Conservation (phyloP, 2,797 vertebrate species). For the Toxotes lorentzi region DNA sequence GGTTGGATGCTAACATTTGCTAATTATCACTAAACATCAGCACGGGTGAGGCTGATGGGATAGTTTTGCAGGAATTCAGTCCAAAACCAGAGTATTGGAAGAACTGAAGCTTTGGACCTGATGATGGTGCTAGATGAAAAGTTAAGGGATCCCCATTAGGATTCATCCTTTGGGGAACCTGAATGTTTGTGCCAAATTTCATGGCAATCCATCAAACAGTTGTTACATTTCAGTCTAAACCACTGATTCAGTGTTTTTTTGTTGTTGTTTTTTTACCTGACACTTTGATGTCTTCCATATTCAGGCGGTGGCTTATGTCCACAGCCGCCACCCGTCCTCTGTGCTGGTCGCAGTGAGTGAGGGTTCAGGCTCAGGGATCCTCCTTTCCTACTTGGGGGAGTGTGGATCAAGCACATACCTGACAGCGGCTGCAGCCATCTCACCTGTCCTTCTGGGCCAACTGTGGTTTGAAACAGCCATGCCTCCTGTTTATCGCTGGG, state of each 20-base stretch:
- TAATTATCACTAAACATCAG: background rate
- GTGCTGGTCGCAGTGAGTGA: constrained; percentile 89
- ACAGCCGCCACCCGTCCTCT: constrained; percentile 84
- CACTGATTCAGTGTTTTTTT: background rate
- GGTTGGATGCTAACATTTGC: background rate
- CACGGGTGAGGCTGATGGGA: background rate
- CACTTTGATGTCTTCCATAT: background rate
- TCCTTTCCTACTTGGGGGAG: constrained; percentile 92
- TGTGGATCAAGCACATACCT: constrained; percentile 89
- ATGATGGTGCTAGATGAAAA: too few species aligned
- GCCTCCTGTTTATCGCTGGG: constrained; percentile 86
- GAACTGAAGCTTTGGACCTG: background rate
- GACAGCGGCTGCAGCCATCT: constrained; percentile 89
- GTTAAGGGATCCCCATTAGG: background rate
- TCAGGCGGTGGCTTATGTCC: constrained; percentile 85
- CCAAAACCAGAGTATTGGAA: background rate
- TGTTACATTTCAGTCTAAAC: background rate
- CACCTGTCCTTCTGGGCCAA: constrained; percentile 88
- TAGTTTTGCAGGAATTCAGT: background rate
- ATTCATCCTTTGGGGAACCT: background rate
- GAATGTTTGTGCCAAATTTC: too few species aligned
- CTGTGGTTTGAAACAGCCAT: constrained; percentile 88
- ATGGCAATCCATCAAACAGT: too few species aligned
- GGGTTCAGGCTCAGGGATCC: constrained; percentile 89
- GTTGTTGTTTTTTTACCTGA: constrained; percentile 1